Percentiles rank a stretch among this genome's conserved stretches.
Evolutionary conservation across 1,140 invertebrate genomes (phyloP).

Genomic region (Reticulitermes speratus): DNA sequence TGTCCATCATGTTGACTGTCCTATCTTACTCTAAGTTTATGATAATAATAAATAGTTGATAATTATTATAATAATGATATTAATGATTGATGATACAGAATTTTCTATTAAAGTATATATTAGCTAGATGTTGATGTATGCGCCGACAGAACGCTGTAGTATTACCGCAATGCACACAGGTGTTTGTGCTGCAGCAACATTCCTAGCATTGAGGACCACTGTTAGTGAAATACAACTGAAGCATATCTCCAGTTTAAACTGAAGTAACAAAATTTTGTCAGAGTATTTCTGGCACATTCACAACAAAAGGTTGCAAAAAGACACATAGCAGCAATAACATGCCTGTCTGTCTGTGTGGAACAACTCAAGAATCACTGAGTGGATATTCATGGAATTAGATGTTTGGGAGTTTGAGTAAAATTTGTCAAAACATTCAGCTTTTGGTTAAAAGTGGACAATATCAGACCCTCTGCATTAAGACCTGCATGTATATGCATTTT

Average conservation of each 20-base stretch:
- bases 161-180: not conserved
- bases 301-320: not conserved
- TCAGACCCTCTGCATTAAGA: too few relatives aligned
- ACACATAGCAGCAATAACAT: not conserved
- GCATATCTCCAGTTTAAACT: not conserved
- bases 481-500: too few relatives aligned
- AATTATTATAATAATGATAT: not conserved
- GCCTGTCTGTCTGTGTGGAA: not conserved
- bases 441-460: too few relatives aligned
- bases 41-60: conserved; percentile 3
- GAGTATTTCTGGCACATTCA: not conserved
- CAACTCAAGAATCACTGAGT: not conserved
- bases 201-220: not conserved
- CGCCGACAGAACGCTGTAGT: not conserved
- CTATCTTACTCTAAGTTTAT: conserved; percentile 7
- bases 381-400: too few relatives aligned
- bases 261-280: too few relatives aligned
- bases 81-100: conserved; percentile 11
- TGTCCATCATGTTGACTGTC: not conserved
- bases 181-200: not conserved
- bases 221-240: not conserved
- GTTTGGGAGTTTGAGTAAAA: too few relatives aligned
- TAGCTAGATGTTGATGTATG: not conserved
- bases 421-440: too few relatives aligned
- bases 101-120: conserved; percentile 15